Evolutionary conservation across 1,140 invertebrate genomes (phyloP), one percentile per base, ranked within the genome.

Genomic region (Yoshiicerus persimilis): DNA sequence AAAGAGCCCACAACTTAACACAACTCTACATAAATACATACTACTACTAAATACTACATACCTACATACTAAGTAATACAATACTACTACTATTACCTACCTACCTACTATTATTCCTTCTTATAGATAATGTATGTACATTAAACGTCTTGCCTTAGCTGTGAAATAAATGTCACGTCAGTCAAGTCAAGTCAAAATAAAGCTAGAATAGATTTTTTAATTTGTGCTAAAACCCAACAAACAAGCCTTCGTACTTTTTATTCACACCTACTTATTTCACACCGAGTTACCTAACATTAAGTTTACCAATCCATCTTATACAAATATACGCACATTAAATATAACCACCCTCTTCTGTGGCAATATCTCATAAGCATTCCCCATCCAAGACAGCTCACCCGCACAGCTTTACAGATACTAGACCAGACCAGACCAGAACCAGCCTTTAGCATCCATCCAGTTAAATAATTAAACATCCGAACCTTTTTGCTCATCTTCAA

Each of bases 131-230:
- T 80, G 75, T 80, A 80, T 80, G 75, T 80, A 80, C 75, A 80
- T 80, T 80, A 32, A 80, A 80, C 75, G 75, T 80, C 75, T 80
- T 80, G 75, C 75, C 75, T 80, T 80, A 80, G 75, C 75, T 80
- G 75, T 80, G 75, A 80, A 80, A 80, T 80, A 80, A 80, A 80
- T 80, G 75, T 80, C 75, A 80, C 75, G 75, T 80, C 75, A 80
- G 75, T 80, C 75, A 80, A 80, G 75, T 80, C 75, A 80, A 80
- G 75, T 80, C 75, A 80, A 80, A 80, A 80, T 80, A 80, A 80
- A 80, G 75, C 34, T 80, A 80, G 75, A 80, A 80, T 80, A 80
- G 75, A 80, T 80, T 80, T 80, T 80, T 80, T 80, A 80, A 80
- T 80, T 80, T 80, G 75, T 80, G 75, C 75, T 80, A 80, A 80